A percentile compares a stretch with the other conserved stretches of the same genome.
These are phyloP conservation scores for Solenodon paradoxus DNA, from an alignment of 2,113 vertebrate genomes.

Conservation along the genomic window DNA sequence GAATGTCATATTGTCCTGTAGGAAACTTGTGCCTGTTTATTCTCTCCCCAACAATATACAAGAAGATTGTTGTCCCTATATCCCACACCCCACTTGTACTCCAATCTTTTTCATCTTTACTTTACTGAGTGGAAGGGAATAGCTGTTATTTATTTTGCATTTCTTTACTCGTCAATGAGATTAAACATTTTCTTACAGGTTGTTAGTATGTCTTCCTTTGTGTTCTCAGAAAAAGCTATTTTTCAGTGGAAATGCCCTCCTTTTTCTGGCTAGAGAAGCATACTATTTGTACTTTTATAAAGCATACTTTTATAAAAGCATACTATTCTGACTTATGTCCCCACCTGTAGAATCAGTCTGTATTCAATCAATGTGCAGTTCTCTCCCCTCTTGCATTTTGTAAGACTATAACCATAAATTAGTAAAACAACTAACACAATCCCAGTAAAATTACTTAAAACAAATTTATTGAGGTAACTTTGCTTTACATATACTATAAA, in stretches of 20 bases:
- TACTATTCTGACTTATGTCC: background rate
- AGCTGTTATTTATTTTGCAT: background rate
- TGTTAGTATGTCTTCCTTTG: slow-evolving; percentile 13
- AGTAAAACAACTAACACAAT: background rate
- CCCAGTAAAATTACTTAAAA: too few species aligned
- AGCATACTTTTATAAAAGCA: background rate
- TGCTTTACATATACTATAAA: too few species aligned
- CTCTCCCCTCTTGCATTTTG: background rate
- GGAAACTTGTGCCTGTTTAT: background rate
- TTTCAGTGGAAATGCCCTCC: background rate
- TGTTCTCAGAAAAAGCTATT: background rate
- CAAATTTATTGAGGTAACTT: too few species aligned
- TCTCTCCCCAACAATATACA: background rate
- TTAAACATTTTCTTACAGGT: background rate
- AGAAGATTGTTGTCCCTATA: background rate
- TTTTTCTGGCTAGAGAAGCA: background rate
- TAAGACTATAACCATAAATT: background rate
- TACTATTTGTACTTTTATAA: too few species aligned
- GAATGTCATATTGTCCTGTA: background rate
- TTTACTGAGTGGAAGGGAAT: background rate
- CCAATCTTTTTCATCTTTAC: background rate
- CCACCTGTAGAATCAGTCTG: background rate
- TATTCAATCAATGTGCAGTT: background rate
- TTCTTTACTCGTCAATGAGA: slow-evolving; percentile 5
- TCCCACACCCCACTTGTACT: background rate